Evolutionary conservation across 2,113 vertebrate species (phyloP).

Genomic region (Calidris pygmaea): DNA sequence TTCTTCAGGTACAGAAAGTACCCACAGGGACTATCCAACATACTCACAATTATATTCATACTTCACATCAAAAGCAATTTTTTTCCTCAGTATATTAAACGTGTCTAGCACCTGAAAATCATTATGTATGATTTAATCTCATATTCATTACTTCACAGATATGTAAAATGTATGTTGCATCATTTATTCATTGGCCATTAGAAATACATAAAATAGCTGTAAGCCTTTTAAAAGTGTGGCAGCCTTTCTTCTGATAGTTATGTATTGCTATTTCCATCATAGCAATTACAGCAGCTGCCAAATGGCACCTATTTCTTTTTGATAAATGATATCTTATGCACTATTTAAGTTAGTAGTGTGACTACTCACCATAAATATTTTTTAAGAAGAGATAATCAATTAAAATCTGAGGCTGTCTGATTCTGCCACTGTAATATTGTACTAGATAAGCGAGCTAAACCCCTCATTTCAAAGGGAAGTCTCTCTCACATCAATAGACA

Average conservation of each 20-base stretch:
- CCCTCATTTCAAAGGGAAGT: neutral
- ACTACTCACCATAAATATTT: slow-evolving; percentile 14
- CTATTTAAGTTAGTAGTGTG: neutral
- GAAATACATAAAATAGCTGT: slow-evolving; percentile 30
- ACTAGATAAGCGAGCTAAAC: neutral
- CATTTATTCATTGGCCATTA: slow-evolving; percentile 47
- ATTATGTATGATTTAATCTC: slow-evolving; percentile 27
- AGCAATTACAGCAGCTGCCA: neutral
- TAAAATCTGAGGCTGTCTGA: neutral
- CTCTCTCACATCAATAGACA: neutral
- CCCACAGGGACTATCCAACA: neutral
- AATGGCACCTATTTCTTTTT: neutral
- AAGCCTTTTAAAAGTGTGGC: neutral
- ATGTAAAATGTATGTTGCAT: slow-evolving; percentile 19
- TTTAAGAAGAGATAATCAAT: neutral
- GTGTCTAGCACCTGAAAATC: neutral
- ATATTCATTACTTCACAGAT: slow-evolving; percentile 16
- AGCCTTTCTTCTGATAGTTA: slow-evolving; percentile 10
- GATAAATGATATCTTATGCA: neutral
- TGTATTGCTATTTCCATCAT: neutral
- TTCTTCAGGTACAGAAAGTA: neutral
- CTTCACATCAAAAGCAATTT: neutral
- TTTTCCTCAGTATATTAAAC: neutral
- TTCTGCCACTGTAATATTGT: neutral
- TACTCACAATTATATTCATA: neutral